Conservation (phyloP, 2,113 vertebrate genomes). For the Podarcis raffonei region DNA sequence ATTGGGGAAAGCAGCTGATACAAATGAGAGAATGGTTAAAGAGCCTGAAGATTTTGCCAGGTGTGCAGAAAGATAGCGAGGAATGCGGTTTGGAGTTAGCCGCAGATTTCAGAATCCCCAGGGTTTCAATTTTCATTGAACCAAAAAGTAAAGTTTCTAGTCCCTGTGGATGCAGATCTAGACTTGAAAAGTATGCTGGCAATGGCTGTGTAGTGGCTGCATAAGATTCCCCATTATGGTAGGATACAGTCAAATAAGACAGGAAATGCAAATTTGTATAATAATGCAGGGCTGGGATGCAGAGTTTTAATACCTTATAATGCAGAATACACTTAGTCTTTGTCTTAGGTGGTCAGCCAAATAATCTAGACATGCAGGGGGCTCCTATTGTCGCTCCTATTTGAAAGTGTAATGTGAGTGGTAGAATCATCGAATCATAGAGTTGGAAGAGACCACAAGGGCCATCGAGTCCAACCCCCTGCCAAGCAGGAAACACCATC, state of each 20-base stretch:
- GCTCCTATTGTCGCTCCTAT: not conserved
- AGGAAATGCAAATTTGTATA: too few species aligned
- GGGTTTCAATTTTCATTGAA: not conserved
- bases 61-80: not conserved
- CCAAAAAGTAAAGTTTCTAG: not conserved
- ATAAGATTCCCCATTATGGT: not conserved
- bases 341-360: not conserved
- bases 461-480: too few species aligned
- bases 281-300: not conserved
- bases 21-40: not conserved
- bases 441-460: too few species aligned
- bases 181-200: not conserved
- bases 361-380: not conserved
- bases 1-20: not conserved
- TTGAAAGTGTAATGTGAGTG: not conserved
- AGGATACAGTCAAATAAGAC: not conserved
- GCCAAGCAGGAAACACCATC: too few species aligned
- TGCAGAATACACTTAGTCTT: not conserved
- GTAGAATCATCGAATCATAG: too few species aligned
- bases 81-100: rapidly evolving
- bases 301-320: not conserved
- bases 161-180: not conserved
- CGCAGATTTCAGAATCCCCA: not conserved
- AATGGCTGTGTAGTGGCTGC: not conserved
- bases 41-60: not conserved